A percentile compares a stretch with the other conserved stretches of the same genome.
These are phyloP conservation scores for Cephus pygmeus DNA, from an alignment of 2,888 invertebrate genomes.

Conservation along the genomic window DNA sequence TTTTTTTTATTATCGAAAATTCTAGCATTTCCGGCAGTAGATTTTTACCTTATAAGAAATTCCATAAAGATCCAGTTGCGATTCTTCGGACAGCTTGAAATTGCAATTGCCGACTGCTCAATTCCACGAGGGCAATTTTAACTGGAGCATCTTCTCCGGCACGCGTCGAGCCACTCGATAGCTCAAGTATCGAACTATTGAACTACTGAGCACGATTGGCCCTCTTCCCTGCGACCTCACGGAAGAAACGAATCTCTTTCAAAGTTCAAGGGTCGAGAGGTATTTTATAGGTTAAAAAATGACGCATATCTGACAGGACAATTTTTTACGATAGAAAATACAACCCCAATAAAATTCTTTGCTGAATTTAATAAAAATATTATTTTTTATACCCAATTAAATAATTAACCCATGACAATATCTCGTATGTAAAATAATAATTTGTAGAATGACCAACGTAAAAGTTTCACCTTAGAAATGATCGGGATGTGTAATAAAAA, in stretches of 20 bases:
- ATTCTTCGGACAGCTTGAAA: background rate
- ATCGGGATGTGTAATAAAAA: background rate
- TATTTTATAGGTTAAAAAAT: background rate
- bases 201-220: background rate
- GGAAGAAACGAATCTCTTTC: background rate
- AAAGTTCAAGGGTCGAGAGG: background rate
- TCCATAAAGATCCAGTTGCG: background rate
- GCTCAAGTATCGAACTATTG: background rate
- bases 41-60: background rate
- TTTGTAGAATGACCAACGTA: too few relatives aligned
- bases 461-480: background rate
- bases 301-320: background rate
- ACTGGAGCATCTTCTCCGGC: background rate
- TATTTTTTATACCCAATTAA: background rate
- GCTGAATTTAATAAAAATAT: background rate
- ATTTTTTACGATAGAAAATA: background rate
- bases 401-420: background rate
- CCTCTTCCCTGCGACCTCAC: too few relatives aligned
- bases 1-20: too few relatives aligned
- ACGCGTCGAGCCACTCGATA: background rate
- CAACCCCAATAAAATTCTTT: background rate
- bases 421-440: too few relatives aligned
- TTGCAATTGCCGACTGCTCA: background rate
- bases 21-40: too few relatives aligned
- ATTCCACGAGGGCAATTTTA: background rate